A percentile compares a stretch with the other conserved stretches of the same genome.
These are phyloP conservation scores for Lutjanus argentimaculatus DNA, from an alignment of 2,797 vertebrate species.

Conservation along the genomic window DNA sequence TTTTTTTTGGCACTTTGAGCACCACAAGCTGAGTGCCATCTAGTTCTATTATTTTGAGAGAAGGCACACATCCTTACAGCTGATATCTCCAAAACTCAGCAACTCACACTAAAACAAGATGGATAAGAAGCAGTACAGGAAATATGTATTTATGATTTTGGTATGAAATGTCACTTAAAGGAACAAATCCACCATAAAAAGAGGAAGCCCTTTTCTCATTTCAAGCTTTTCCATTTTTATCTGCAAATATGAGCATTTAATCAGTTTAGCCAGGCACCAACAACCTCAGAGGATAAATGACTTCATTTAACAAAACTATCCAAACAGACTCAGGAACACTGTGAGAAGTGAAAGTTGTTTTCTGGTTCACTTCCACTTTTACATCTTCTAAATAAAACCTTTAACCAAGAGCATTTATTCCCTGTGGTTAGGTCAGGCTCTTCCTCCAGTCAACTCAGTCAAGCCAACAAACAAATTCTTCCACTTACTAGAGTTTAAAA, in stretches of 20 bases:
- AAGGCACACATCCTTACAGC: no score
- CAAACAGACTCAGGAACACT: not conserved
- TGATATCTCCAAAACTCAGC: no score
- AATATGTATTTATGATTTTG: no score
- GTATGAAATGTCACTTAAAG: not conserved
- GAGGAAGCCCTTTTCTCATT: not conserved
- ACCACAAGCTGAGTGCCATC: no score
- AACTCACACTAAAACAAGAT: no score
- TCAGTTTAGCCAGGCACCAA: not conserved
- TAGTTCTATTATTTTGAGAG: no score
- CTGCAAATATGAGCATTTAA: not conserved
- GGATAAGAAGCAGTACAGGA: no score
- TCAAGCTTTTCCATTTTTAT: not conserved
- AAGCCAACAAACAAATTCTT: constrained; percentile 2
- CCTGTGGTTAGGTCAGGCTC: constrained; percentile 42
- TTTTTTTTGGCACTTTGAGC: no score
- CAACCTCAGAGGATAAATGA: not conserved
- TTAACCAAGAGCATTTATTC: constrained; percentile 15
- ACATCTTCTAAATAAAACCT: constrained; percentile 53
- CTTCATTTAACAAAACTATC: not conserved
- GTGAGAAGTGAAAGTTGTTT: not conserved
- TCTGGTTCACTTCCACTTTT: constrained; percentile 27
- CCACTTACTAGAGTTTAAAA: not conserved
- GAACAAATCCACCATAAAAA: not conserved
- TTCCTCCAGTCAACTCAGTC: constrained; percentile 18